Evolutionary conservation across 2,113 vertebrate species (phyloP), one percentile per base, ranked within the genome.

Genomic region (Kryptolebias marmoratus): DNA sequence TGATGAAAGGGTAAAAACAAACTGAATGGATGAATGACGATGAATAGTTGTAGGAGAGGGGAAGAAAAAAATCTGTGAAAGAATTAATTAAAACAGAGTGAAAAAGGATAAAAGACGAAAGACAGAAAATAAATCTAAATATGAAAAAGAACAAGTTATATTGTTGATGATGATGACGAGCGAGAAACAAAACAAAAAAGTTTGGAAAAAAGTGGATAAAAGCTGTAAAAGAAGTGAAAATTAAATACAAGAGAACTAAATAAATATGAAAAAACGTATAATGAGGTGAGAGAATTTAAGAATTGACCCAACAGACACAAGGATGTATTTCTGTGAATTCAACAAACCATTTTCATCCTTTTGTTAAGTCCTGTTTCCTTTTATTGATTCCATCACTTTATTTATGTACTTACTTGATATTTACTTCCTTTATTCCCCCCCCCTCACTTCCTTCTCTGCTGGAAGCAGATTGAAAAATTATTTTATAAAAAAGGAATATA

Each of bases 11-110:
- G n/a, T 50, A 14, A 15, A 47, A 31, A 47, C 10, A 49, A 44
- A 64, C 4, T 36, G 49, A n/a, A 44, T 14, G 49, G 57, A 47
- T 53, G 31, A 76, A 64, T 45, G 68, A 36, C 57, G 36, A 56
- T 54, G 47, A 39, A 78, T 49, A 47, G 56, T 49, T 18, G 39
- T 16, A 22, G 49, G 48, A 4, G 22, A 47, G 3, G 44, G 28
- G 36, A 31, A 50, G 15, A 49, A 67, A 36, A 36, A 7, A 3
- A 16, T 2, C 16, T 47, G 7, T 22, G 50, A 64, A 30, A 31
- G 11, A 54, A 18, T 54, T 28, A 45, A 32, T 68, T 48, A 47
- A 16, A 22, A 42, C 14, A 12, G 22, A 1, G 39, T 13, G 32
- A 16, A 54, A 73, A 45, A 11, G 39, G 36, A 9, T 2, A 45